Percentiles rank a stretch among this genome's conserved stretches.
Conservation (phyloP, 2,113 vertebrate species). For the Noturus placidus region DNA sequence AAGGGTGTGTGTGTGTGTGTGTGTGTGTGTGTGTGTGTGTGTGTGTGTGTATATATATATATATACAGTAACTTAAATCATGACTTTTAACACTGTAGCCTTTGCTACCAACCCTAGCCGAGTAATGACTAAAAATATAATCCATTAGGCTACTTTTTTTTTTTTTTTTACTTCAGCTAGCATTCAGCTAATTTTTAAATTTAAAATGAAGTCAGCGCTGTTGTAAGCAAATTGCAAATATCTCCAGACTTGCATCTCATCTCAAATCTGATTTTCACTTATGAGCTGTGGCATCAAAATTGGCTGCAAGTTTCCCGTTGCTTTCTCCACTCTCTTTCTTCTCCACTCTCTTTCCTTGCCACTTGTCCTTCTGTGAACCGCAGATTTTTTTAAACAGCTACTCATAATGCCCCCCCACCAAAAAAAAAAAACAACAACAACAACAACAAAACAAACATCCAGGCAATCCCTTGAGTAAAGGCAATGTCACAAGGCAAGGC, state of each 20-base stretch:
- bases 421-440: no score
- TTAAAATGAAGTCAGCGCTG: not conserved
- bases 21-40: no score
- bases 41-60: no score
- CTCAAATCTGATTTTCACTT: conserved; percentile 4
- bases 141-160: not conserved
- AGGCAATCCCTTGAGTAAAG: not conserved
- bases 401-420: not conserved
- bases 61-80: not conserved
- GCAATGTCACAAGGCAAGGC: conserved; percentile 15
- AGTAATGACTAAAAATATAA: not conserved
- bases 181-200: not conserved
- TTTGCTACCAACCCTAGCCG: not conserved
- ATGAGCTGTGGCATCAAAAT: not conserved
- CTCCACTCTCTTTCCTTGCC: no score
- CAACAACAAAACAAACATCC: no score
- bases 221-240: conserved; percentile 4
- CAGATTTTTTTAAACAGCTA: not conserved
- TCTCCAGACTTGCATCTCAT: not conserved
- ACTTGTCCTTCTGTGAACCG: not conserved
- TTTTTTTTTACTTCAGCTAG: not conserved
- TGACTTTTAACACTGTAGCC: not conserved
- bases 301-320: not conserved
- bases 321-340: not conserved
- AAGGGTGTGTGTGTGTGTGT: no score